phyloP scores from a whole-genome alignment of 2,113 vertebrate genomes.

The Otus sunia region DNA sequence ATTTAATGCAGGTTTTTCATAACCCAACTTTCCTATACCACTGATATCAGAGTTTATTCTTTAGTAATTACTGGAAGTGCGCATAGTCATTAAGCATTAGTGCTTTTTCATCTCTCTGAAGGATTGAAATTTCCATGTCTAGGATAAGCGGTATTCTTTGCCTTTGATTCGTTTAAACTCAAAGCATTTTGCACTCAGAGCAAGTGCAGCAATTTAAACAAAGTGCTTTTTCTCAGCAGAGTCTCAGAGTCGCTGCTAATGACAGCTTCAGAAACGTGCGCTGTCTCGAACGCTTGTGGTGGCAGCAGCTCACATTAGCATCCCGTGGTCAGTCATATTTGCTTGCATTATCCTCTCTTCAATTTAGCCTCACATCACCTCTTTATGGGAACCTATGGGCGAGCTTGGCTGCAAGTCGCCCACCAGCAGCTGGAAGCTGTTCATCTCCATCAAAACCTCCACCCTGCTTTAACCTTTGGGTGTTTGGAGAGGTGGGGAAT shows the following conservation, averaged over 20 bases:
- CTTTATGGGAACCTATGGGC: not conserved
- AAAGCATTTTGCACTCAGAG: not conserved
- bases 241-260: rapidly evolving
- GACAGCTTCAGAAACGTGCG: not conserved
- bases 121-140: slow-evolving; percentile 9
- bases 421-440: not conserved
- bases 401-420: not conserved
- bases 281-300: not conserved
- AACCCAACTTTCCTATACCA: not conserved
- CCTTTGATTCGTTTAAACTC: slow-evolving; percentile 57
- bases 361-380: not conserved
- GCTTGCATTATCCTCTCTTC: not conserved
- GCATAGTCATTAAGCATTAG: slow-evolving; percentile 48
- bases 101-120: slow-evolving; percentile 30
- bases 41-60: slow-evolving; percentile 50
- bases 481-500: not conserved
- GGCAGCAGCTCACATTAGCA: not conserved
- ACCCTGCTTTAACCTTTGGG: not conserved
- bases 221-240: not conserved
- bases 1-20: not conserved
- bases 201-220: not conserved
- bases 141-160: not conserved
- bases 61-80: slow-evolving; percentile 62
- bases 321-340: not conserved
- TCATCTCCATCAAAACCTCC: not conserved